These are phyloP conservation scores for Crematogaster levior DNA, from an alignment of 2,888 invertebrate species.

Conservation along the genomic window DNA sequence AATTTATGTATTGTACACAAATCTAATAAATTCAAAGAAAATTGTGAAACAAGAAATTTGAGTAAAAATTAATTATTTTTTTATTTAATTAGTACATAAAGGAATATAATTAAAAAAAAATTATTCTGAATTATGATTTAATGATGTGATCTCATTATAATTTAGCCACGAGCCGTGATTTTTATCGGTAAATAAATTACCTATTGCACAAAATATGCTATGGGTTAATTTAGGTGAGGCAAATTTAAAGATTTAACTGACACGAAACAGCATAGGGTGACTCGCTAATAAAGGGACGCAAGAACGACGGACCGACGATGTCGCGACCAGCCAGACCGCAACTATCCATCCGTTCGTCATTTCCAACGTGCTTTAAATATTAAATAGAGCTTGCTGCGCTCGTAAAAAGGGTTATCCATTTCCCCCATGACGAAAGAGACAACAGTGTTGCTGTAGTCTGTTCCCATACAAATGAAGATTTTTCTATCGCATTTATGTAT, in stretches of 20 bases:
- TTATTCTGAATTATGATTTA: not conserved
- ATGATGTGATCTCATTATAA: not conserved
- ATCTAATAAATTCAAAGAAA: not conserved
- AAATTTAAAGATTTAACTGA: constrained; percentile 42
- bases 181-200: constrained; percentile 13
- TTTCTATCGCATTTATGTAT: constrained; percentile 37
- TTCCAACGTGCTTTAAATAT: constrained; percentile 84
- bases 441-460: constrained; percentile 60
- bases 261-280: constrained; percentile 61
- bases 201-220: not conserved
- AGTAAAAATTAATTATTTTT: constrained; percentile 1
- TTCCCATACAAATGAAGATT: constrained; percentile 52
- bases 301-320: constrained; percentile 61
- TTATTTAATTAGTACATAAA: not conserved
- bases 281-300: constrained; percentile 76
- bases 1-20: not conserved
- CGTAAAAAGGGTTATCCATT: constrained; percentile 81
- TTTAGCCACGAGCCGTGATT: not conserved
- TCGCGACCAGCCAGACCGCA: constrained; percentile 78
- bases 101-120: not conserved
- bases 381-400: constrained; percentile 82
- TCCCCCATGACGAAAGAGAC: constrained; percentile 65
- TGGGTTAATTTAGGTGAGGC: constrained; percentile 31
- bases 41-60: not conserved
- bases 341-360: constrained; percentile 83